phyloP scores from a whole-genome alignment of 2,113 vertebrate genomes.

The Xenotilapia caudafasciata region DNA sequence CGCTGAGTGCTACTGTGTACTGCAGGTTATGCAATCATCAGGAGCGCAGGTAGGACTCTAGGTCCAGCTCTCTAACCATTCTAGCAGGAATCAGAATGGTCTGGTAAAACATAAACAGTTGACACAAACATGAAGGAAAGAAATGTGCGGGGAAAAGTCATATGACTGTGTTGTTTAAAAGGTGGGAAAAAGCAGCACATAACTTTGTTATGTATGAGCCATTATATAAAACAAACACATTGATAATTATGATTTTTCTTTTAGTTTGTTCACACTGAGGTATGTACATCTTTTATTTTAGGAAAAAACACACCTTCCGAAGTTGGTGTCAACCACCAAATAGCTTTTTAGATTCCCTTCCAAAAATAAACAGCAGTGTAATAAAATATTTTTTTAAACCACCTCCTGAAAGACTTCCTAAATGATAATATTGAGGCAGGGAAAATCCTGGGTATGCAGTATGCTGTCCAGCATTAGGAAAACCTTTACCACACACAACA shows the following conservation, averaged over 20 bases:
- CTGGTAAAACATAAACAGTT: fast-evolving
- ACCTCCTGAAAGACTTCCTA: neutral
- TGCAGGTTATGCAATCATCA: neutral
- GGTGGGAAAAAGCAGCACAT: fast-evolving
- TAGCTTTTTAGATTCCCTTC: fast-evolving
- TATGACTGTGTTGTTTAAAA: neutral
- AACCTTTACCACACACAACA: neutral
- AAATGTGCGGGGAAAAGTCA: neutral
- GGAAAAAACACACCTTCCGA: fast-evolving
- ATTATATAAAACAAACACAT: neutral
- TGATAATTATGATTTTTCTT: neutral
- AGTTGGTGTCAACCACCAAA: neutral
- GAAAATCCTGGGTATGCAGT: neutral
- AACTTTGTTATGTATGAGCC: neutral
- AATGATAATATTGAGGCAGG: fast-evolving
- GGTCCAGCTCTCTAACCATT: neutral
- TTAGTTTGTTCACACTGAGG: neutral
- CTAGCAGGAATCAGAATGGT: neutral
- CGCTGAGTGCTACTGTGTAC: neutral
- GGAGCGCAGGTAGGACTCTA: fast-evolving
- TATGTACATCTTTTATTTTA: neutral
- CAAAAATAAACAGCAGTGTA: fast-evolving
- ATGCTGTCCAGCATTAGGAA: neutral
- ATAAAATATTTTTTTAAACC: fast-evolving
- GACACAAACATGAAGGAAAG: fast-evolving